Evolutionary conservation across 2,888 invertebrate genomes (phyloP), one percentile per base, ranked within the genome.

Genomic region (Sclerodermus sp.): DNA sequence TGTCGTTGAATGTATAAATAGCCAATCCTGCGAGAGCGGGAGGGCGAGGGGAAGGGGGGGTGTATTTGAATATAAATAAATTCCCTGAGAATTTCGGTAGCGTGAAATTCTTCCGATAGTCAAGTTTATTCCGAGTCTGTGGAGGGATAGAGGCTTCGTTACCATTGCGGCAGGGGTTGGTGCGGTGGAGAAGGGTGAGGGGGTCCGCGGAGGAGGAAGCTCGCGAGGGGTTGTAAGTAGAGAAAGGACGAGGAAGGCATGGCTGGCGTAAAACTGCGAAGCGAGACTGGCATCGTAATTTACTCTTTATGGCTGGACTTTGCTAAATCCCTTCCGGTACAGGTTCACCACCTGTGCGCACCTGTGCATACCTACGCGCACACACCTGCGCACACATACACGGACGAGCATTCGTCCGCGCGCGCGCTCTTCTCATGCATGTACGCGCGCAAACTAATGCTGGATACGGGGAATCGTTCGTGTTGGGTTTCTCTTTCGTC

Each of bases 291-390:
- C 66, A 66, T 68, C 68, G 68, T 71, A 68, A 70, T 71, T 71
- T 68, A 70, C 63, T 66, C 67, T 71, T 71, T 71, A 71, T 65
- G 64, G 61, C 58, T 56, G 64, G 71, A 68, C 70, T 68, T 71
- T 60, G 60, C 64, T 68, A 68, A 68, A 68, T 68, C 68, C 68
- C 61, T 62, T 65, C 62, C 53, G 57, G 60, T 54, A 51, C 5
- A 1, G 34, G 14, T 16, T 39, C 42, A 45, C 46, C 23, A 23
- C 23, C 23, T 23, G 3, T 23, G 23, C 23, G 23, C 23, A 23
- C 23, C 23, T 23, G 23, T 23, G 23, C 3, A 23, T 8, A 23
- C n/a, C n/a, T n/a, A n/a, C 23, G 8, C 23, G 36, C 13, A 36
- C 13, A 36, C 13, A 36, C 4, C 3, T 10, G 36, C 36, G 9